Evolutionary conservation across 2,888 invertebrate species (phyloP), one percentile per base, ranked within the genome.

Genomic region (Cabera pusaria): DNA sequence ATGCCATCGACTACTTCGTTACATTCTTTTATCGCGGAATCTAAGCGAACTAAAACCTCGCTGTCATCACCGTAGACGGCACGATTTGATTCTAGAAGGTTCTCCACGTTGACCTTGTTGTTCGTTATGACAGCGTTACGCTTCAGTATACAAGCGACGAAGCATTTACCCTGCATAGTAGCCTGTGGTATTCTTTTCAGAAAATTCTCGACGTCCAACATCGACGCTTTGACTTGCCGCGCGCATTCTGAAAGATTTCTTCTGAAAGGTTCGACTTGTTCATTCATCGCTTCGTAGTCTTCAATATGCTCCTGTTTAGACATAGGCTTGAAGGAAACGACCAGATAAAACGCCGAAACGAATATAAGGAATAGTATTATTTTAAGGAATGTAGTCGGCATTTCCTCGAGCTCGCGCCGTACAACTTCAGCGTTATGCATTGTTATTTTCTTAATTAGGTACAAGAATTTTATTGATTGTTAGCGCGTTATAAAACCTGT

Each of bases 91-190:
- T 78, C 77, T 19, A 88, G 42, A 31, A 88, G 69, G 8, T 71
- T 65, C 0, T 65, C 53, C 5, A 50, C 55, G 12, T 64, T 62
- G 3, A 88, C 67, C 52, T 81, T 85, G 34, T 88, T 84, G 2
- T 77, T 72, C 6, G 56, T 65, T 44, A 87, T 86, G 1, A 87
- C 77, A 0, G 62, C 48, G 38, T 83, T 87, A 1, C 85, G 60
- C 46, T 79, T 86, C 1, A 87, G 43, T 16, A 87, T 85, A 37
- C 87, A 87, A 0, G 87, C 87, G 1, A 87, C 88, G 41, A 87
- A 83, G 27, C 87, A 87, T 64, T 87, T 86, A 0, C 87, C 87
- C 45, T 82, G 68, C 52, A 69, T 47, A 0, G 76, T 64, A 0
- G 65, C 52, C 25, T 85, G 86, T 0, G 88, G 87, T 18, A 84